These are phyloP conservation scores for Zaprionus gabonicus DNA, from an alignment of 1,140 invertebrate genomes.

Conservation along the genomic window DNA sequence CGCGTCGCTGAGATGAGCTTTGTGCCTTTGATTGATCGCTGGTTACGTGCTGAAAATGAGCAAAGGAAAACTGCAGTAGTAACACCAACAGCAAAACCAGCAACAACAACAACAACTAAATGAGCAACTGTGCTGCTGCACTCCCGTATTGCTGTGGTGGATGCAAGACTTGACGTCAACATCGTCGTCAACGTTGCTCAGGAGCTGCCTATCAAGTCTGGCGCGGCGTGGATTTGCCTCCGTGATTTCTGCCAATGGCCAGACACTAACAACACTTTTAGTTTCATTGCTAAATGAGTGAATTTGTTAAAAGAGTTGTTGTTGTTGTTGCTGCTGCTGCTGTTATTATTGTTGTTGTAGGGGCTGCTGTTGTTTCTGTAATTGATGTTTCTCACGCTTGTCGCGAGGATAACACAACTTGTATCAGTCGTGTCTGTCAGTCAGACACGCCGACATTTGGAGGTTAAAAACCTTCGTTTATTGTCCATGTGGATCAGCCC, in stretches of 20 bases:
- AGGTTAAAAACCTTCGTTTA: constrained; percentile 31
- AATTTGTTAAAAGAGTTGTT: constrained; percentile 71
- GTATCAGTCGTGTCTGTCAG: constrained; percentile 18
- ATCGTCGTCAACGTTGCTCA: constrained; percentile 34
- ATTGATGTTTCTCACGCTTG: constrained; percentile 51
- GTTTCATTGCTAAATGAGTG: constrained; percentile 81
- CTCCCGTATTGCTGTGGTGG: constrained; percentile 32
- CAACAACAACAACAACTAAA: constrained; percentile 15
- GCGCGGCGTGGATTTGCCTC: constrained; percentile 26
- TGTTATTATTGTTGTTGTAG: constrained; percentile 29
- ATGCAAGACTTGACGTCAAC: constrained; percentile 62
- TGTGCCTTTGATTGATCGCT: constrained; percentile 75
- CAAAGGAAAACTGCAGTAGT: constrained; percentile 25
- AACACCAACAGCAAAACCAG: constrained; percentile 16
- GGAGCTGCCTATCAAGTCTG: constrained; percentile 76
- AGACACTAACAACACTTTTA: constrained; percentile 79
- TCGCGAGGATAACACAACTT: constrained; percentile 35
- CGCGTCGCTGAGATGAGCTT: constrained; percentile 56
- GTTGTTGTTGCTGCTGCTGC: constrained; percentile 21
- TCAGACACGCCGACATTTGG: constrained; percentile 30
- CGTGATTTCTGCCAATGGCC: constrained; percentile 52
- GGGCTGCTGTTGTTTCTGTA: constrained; percentile 66
- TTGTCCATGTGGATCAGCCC: constrained; percentile 12
- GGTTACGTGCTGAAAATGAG: constrained; percentile 72
- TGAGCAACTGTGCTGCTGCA: constrained; percentile 15